phyloP scores from a whole-genome alignment of 1,140 invertebrate genomes.

The Apis dorsata region DNA sequence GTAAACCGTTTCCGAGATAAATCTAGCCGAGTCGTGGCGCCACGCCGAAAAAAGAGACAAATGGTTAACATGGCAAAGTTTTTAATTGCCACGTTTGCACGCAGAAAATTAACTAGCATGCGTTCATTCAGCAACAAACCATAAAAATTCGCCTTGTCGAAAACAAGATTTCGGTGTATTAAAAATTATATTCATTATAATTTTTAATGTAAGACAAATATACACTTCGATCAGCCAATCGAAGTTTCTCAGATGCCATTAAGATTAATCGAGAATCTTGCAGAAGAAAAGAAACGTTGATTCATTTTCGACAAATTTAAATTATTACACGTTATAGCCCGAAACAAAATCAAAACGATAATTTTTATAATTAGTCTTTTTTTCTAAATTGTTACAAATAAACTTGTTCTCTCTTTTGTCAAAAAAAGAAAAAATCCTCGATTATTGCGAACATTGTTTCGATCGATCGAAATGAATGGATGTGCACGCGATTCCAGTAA shows the following conservation, averaged over 20 bases:
- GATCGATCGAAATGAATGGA: neutral
- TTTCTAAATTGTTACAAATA: no score
- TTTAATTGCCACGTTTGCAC: slow-evolving; percentile 4
- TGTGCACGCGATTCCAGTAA: neutral
- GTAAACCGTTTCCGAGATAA: slow-evolving; percentile 32
- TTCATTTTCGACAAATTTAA: no score
- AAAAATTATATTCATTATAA: neutral
- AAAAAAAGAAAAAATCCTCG: no score
- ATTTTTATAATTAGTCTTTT: no score
- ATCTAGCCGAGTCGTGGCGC: slow-evolving; percentile 2
- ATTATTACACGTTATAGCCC: no score
- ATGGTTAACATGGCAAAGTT: slow-evolving; percentile 4
- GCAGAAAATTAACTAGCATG: slow-evolving; percentile 3
- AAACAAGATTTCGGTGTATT: neutral
- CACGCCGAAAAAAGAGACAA: neutral
- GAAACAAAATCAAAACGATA: no score
- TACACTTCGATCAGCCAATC: no score
- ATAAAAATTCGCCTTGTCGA: neutral
- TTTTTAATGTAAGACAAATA: neutral
- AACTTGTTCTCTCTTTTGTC: no score
- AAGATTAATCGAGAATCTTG: no score
- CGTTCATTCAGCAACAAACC: neutral
- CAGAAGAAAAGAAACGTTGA: no score
- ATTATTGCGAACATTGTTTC: no score
- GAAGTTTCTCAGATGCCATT: no score